Evolutionary conservation across 2,113 vertebrate species (phyloP).

Genomic region (Seriola quinqueradiata): DNA sequence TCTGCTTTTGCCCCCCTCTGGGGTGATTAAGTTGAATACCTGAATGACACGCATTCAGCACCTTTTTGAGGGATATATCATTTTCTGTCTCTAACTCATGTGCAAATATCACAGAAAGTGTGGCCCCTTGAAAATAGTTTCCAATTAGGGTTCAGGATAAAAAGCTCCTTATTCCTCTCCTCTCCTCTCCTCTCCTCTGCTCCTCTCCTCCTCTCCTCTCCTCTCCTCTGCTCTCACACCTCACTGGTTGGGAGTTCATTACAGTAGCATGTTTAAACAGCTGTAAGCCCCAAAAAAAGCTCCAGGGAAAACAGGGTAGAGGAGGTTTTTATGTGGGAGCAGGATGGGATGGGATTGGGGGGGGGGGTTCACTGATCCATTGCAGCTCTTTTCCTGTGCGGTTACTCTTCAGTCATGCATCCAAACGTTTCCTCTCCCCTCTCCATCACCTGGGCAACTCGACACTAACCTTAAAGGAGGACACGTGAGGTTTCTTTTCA

Average conservation of each 20-base stretch:
- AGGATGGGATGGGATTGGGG: slow-evolving; percentile 33
- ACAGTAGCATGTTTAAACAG: slow-evolving; percentile 75
- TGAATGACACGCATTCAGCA: background rate
- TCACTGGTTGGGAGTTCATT: slow-evolving; percentile 50
- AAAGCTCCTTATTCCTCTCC: background rate
- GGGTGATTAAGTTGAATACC: background rate
- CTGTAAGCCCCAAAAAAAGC: slow-evolving; percentile 59
- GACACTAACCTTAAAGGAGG: slow-evolving; percentile 13
- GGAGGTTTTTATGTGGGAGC: slow-evolving; percentile 47
- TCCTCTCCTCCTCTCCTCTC: background rate
- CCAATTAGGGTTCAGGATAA: background rate
- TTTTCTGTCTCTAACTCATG: background rate
- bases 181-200: background rate
- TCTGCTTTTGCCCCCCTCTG: background rate
- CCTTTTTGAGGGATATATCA: background rate
- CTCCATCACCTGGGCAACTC: slow-evolving; percentile 60
- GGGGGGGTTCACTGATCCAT: slow-evolving; percentile 47
- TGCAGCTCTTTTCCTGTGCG: slow-evolving; percentile 61
- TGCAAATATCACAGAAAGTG: background rate
- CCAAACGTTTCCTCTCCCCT: slow-evolving; percentile 53
- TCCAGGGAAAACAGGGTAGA: slow-evolving; percentile 57
- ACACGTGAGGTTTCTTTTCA: slow-evolving; percentile 35
- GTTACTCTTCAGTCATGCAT: slow-evolving; percentile 47
- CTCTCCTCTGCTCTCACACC: slow-evolving; percentile 25
- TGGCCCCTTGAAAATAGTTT: background rate